These are phyloP conservation scores for Saccostrea cuccullata DNA, from an alignment of 1,140 invertebrate genomes.

Conservation along the genomic window DNA sequence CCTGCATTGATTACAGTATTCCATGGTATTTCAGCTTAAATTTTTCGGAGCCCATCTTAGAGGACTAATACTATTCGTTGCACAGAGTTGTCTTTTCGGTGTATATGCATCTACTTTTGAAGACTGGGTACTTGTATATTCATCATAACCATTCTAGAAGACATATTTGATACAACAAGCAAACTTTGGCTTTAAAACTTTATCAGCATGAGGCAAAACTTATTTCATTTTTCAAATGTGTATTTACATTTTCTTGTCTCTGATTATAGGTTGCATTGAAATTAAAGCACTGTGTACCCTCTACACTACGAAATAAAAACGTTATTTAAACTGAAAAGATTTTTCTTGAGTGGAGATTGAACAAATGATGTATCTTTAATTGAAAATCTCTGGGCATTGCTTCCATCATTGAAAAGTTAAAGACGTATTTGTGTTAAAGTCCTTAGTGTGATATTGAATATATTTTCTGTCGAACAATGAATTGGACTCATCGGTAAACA, in stretches of 20 bases:
- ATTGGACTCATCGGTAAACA: not conserved
- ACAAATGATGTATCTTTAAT: conserved; percentile 19
- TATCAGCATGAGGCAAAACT: not conserved
- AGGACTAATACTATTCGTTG: too few species aligned
- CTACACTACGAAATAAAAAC: not conserved
- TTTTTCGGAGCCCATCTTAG: too few species aligned
- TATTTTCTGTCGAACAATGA: conserved; percentile 12
- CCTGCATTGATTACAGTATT: too few species aligned
- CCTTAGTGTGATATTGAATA: not conserved
- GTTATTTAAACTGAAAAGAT: conserved; percentile 6
- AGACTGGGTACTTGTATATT: too few species aligned
- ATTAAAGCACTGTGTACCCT: not conserved
- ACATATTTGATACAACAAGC: not conserved
- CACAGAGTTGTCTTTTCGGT: too few species aligned
- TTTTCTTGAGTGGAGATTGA: not conserved
- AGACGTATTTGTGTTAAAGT: not conserved
- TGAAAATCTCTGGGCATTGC: conserved; percentile 3
- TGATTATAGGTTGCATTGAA: not conserved
- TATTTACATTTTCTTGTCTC: not conserved
- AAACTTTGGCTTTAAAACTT: not conserved
- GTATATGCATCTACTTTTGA: too few species aligned
- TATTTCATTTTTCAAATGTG: not conserved
- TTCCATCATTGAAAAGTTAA: conserved; percentile 17
- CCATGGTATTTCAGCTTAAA: too few species aligned
- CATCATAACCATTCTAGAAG: too few species aligned